Evolutionary conservation across 2,888 invertebrate species (phyloP).

Genomic region (Sepiola atlantica): DNA sequence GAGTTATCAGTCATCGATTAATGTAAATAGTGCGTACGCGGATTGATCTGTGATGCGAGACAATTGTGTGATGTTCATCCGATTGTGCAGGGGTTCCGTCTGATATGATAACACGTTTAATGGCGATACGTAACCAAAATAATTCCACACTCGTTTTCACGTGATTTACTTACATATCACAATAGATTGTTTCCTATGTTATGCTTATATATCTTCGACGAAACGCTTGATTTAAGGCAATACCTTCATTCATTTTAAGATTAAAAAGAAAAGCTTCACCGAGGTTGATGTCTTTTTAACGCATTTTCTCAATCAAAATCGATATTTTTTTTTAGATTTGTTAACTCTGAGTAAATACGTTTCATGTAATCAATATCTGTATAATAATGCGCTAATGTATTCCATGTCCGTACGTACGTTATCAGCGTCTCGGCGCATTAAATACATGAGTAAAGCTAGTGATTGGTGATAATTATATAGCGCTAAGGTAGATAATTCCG

Average conservation of each 20-base stretch:
- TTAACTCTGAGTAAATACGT: background rate
- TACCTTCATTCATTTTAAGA: background rate
- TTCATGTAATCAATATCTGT: no score
- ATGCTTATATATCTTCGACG: background rate
- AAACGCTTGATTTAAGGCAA: background rate
- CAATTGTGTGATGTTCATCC: conserved; percentile 15
- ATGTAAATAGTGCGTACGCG: background rate
- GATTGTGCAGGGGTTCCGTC: background rate
- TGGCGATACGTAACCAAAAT: background rate
- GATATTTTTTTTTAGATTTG: background rate
- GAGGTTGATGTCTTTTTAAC: no score
- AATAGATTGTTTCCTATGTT: background rate
- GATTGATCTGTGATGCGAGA: background rate
- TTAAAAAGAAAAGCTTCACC: background rate
- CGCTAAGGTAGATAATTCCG: no score
- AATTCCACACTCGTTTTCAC: background rate
- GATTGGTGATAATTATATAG: no score
- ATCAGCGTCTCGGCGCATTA: no score
- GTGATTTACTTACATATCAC: background rate
- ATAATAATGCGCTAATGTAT: no score
- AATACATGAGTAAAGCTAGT: no score
- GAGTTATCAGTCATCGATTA: background rate
- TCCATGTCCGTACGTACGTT: no score
- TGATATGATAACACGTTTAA: background rate
- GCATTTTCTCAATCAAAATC: background rate